Percentiles rank a stretch among this genome's conserved stretches.
Conservation (phyloP, 1,140 invertebrate genomes). For the Vanessa tameamea region DNA sequence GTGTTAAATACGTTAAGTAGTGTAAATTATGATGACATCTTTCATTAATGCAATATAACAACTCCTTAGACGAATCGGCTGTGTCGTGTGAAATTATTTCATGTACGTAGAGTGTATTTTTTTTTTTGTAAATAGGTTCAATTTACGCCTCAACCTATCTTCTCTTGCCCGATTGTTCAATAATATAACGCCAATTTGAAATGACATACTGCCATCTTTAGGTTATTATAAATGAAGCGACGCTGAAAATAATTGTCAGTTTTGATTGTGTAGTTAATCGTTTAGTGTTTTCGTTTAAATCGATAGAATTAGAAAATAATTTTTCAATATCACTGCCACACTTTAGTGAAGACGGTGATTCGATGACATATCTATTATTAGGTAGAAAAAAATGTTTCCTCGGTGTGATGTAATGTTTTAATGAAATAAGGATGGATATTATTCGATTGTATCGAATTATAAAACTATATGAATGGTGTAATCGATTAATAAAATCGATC, state of each 20-base stretch:
- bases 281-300: conserved; percentile 17
- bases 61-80: conserved; percentile 75
- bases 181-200: conserved; percentile 4
- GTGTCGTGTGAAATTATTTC: conserved; percentile 74
- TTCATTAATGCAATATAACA: conserved; percentile 74
- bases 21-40: conserved; percentile 72
- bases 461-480: conserved; percentile 31
- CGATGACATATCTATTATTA: conserved; percentile 78
- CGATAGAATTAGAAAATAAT: conserved; percentile 45
- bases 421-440: conserved; percentile 43
- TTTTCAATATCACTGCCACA: conserved; percentile 66
- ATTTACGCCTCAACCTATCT: conserved; percentile 1
- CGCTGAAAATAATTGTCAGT: not conserved
- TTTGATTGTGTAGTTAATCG: not conserved
- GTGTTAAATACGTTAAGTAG: conserved; percentile 79
- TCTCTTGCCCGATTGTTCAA: conserved; percentile 21
- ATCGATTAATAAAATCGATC: conserved; percentile 36
- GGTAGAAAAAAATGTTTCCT: conserved; percentile 74
- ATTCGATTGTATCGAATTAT: conserved; percentile 43
- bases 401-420: conserved; percentile 62
- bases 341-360: conserved; percentile 70
- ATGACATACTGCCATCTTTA: conserved; percentile 11
- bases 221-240: not conserved
- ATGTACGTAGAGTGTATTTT: conserved; percentile 59
- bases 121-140: conserved; percentile 63